A percentile compares a stretch with the other conserved stretches of the same genome.
Conservation (phyloP, 2,797 vertebrate species). For the Trachops cirrhosus region DNA sequence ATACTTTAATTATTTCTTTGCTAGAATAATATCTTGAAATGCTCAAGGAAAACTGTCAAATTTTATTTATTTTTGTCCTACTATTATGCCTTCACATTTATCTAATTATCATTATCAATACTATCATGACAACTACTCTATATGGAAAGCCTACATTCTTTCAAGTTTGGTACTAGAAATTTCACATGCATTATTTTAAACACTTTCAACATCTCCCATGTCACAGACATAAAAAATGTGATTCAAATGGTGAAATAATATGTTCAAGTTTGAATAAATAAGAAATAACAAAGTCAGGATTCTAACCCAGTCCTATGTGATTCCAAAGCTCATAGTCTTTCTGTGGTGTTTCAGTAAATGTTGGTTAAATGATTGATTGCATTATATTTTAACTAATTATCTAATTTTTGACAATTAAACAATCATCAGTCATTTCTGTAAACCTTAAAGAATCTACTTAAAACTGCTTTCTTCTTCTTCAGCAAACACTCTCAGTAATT, state of each 20-base stretch:
- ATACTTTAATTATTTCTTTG: neutral
- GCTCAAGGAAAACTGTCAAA: neutral
- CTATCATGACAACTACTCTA: neutral
- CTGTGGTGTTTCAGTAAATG: neutral
- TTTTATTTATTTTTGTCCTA: neutral
- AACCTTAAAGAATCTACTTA: constrained; percentile 11
- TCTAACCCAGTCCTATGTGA: neutral
- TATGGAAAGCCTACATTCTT: neutral
- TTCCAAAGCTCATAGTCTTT: neutral
- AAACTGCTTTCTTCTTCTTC: neutral
- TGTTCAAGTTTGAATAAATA: neutral
- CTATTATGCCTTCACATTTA: neutral
- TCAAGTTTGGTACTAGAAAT: neutral
- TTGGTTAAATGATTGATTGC: constrained; percentile 33
- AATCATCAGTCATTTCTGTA: constrained; percentile 52
- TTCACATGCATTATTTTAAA: neutral
- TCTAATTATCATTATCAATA: neutral
- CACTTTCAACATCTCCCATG: neutral
- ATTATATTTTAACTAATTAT: constrained; percentile 47
- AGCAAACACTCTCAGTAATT: constrained; percentile 4
- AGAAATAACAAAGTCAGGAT: neutral
- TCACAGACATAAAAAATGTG: neutral
- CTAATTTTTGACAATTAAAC: constrained; percentile 56
- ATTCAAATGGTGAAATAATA: neutral
- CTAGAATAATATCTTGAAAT: neutral